Conservation (phyloP, 2,113 vertebrate species). For the Thymallus thymallus region DNA sequence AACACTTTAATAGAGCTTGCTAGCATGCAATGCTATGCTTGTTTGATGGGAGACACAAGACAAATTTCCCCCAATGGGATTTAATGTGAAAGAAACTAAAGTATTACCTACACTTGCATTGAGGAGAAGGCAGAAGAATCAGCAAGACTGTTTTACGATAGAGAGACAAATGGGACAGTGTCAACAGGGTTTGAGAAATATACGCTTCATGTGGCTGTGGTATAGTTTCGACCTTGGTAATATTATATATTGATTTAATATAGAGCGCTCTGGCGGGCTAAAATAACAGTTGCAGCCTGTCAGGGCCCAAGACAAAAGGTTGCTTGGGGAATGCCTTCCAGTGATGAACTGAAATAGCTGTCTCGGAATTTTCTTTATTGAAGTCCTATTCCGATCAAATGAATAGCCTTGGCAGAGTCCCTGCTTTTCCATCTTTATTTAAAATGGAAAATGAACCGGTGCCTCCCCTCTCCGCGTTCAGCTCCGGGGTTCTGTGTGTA, state of each 20-base stretch:
- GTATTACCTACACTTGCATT: too few relatives aligned
- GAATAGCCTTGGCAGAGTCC: slow-evolving; percentile 75
- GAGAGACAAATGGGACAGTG: slow-evolving; percentile 50
- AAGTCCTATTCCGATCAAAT: slow-evolving; percentile 78
- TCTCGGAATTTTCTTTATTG: slow-evolving; percentile 72
- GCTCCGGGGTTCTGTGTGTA: slow-evolving; percentile 61
- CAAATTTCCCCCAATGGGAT: background rate
- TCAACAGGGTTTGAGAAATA: slow-evolving; percentile 38
- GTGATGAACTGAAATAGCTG: slow-evolving; percentile 65
- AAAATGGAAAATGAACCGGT: slow-evolving; percentile 77
- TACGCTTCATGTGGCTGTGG: slow-evolving; percentile 50
- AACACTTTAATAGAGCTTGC: background rate
- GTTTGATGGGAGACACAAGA: background rate
- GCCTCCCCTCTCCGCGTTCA: slow-evolving; percentile 21
- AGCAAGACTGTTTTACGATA: background rate
- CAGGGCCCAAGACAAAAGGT: slow-evolving; percentile 63
- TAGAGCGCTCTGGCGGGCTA: slow-evolving; percentile 49
- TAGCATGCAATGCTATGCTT: background rate
- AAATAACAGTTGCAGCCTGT: slow-evolving; percentile 64
- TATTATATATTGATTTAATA: slow-evolving; percentile 75
- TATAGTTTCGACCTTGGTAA: slow-evolving; percentile 66
- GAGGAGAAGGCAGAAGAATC: background rate
- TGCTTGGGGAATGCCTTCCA: slow-evolving; percentile 57
- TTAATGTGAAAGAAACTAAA: too few relatives aligned
- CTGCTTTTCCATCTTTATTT: slow-evolving; percentile 77